Percentiles rank a stretch among this genome's conserved stretches.
Conservation (phyloP, 2,113 vertebrate species). For the Psilopsiagon aurifrons region DNA sequence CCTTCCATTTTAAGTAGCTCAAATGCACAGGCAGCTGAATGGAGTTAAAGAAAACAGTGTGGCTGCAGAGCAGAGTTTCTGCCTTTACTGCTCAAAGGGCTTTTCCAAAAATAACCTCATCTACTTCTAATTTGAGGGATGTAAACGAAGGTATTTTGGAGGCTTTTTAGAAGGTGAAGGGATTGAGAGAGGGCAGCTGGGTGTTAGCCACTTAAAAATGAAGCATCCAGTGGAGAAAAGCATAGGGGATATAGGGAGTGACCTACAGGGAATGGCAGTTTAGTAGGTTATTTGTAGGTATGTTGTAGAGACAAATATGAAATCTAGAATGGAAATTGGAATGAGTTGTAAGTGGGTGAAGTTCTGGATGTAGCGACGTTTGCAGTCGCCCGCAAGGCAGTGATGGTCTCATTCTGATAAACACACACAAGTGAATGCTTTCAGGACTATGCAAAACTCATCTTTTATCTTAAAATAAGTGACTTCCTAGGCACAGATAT, state of each 20-base stretch:
- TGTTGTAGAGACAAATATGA: not conserved
- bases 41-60: not conserved
- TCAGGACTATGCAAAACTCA: not conserved
- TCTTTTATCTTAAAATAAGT: not conserved
- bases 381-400: not conserved
- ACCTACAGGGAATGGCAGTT: not conserved
- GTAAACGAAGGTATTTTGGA: not conserved
- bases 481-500: not conserved
- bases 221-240: not conserved
- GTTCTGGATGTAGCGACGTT: not conserved
- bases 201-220: not conserved
- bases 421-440: not conserved
- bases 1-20: not conserved
- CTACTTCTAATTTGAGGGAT: not conserved
- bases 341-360: not conserved
- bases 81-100: not conserved
- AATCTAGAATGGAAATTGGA: conserved; percentile 9
- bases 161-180: not conserved
- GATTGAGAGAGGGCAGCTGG: not conserved
- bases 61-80: not conserved
- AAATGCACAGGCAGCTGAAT: not conserved
- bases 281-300: conserved; percentile 16
- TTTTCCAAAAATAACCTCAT: conserved; percentile 32
- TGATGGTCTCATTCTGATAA: not conserved
- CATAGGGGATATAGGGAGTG: not conserved